These are phyloP conservation scores for Aphidius gifuensis DNA, from an alignment of 1,140 invertebrate genomes.

Conservation along the genomic window DNA sequence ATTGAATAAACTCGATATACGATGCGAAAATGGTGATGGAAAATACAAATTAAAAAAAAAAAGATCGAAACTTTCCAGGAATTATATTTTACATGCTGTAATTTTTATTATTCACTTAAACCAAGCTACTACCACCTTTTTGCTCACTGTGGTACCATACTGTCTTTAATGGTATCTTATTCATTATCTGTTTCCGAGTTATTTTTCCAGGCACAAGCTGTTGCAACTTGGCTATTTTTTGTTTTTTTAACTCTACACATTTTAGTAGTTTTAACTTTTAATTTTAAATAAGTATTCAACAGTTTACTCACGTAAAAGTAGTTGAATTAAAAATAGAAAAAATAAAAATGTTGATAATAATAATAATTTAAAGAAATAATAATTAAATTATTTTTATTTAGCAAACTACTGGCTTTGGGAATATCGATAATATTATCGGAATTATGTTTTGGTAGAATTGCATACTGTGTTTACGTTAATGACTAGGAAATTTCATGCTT, in stretches of 20 bases:
- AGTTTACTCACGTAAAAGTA: too few species aligned
- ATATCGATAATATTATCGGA: too few species aligned
- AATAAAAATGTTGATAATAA: too few species aligned
- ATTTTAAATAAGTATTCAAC: background rate
- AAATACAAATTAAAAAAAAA: background rate
- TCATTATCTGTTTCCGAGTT: constrained; percentile 12
- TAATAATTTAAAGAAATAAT: too few species aligned
- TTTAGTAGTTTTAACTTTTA: background rate
- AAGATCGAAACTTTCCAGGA: background rate
- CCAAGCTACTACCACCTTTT: too few species aligned
- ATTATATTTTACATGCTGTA: constrained; percentile 8
- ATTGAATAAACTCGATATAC: background rate
- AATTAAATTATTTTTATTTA: too few species aligned
- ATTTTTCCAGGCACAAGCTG: constrained; percentile 6
- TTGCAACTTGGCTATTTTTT: background rate
- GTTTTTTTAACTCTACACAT: background rate
- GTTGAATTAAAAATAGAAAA: too few species aligned
- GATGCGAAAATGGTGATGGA: background rate
- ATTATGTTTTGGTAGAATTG: too few species aligned
- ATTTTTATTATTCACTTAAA: constrained; percentile 10
- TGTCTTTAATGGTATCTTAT: constrained; percentile 15
- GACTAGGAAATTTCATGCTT: too few species aligned
- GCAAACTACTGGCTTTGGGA: too few species aligned
- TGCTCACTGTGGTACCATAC: constrained; percentile 1
- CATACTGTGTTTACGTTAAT: too few species aligned